These are phyloP conservation scores for Rhizoglyphus robini DNA, from an alignment of 1,140 invertebrate species.

Conservation along the genomic window DNA sequence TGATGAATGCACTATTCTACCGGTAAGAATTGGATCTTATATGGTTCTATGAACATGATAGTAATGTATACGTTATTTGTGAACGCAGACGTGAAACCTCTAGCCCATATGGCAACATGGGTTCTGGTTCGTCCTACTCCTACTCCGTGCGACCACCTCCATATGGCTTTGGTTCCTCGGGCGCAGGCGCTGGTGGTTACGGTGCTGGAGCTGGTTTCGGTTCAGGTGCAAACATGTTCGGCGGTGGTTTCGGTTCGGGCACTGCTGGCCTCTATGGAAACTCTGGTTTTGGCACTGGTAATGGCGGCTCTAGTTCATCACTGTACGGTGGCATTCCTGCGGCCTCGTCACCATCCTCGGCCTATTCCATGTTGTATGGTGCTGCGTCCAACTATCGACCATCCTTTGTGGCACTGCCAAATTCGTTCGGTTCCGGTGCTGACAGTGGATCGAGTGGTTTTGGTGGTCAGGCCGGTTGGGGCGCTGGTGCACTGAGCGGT, in stretches of 20 bases:
- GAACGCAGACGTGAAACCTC: conserved; percentile 16
- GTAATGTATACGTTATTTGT: too few species aligned
- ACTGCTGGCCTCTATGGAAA: neutral
- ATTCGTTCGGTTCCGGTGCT: neutral
- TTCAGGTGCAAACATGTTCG: neutral
- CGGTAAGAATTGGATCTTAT: neutral
- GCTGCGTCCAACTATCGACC: conserved; percentile 4
- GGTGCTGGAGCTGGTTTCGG: neutral
- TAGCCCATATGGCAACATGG: neutral
- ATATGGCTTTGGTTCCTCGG: conserved; percentile 2
- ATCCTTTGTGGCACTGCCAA: conserved; percentile 3
- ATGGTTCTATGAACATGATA: neutral
- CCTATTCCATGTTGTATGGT: conserved; percentile 6
- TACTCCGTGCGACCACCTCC: conserved; percentile 13
- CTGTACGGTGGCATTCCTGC: too few species aligned
- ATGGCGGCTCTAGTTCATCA: neutral
- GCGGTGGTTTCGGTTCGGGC: neutral
- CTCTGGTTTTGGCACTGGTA: too few species aligned
- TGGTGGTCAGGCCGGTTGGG: neutral
- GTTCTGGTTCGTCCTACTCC: conserved; percentile 2
- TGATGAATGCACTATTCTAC: conserved; percentile 18
- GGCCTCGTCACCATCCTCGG: neutral
- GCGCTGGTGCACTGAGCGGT: too few species aligned
- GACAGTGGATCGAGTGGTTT: too few species aligned
- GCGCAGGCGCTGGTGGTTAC: too few species aligned